phyloP scores from a whole-genome alignment of 2,888 invertebrate species.

The Sialis lutaria region DNA sequence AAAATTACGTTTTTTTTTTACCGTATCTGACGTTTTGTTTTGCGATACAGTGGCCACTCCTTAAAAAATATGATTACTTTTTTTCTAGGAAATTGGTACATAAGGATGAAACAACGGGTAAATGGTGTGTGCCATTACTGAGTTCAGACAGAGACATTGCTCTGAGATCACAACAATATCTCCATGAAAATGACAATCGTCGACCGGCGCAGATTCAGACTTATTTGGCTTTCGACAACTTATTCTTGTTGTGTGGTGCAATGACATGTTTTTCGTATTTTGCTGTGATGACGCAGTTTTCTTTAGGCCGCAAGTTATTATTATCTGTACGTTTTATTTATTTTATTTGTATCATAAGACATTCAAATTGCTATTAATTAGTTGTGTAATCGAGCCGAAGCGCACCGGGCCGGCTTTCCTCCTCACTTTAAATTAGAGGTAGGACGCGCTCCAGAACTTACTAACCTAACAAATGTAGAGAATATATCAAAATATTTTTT shows the following conservation, averaged over 20 bases:
- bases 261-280: constrained; percentile 42
- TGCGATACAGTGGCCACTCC: not conserved
- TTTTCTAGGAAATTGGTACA: constrained; percentile 32
- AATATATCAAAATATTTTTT: no score
- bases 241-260: constrained; percentile 30
- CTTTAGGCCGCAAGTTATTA: constrained; percentile 43
- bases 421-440: no score
- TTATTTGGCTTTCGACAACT: constrained; percentile 37
- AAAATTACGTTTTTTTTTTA: no score
- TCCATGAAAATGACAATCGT: constrained; percentile 44
- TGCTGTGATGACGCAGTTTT: constrained; percentile 38
- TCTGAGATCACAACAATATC: constrained; percentile 60
- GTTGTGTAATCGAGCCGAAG: no score
- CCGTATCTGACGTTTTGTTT: not conserved
- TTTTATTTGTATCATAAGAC: no score
- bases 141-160: constrained; percentile 72
- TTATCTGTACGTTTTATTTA: constrained; percentile 30
- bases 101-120: constrained; percentile 20
- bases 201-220: constrained; percentile 66
- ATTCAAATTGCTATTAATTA: no score
- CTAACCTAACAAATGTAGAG: no score
- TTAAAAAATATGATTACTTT: no score
- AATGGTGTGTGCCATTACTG: constrained; percentile 61
- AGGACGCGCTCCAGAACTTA: no score
- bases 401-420: no score